Conservation (phyloP, 2,888 invertebrate species). For the Stegophylla sp. region DNA sequence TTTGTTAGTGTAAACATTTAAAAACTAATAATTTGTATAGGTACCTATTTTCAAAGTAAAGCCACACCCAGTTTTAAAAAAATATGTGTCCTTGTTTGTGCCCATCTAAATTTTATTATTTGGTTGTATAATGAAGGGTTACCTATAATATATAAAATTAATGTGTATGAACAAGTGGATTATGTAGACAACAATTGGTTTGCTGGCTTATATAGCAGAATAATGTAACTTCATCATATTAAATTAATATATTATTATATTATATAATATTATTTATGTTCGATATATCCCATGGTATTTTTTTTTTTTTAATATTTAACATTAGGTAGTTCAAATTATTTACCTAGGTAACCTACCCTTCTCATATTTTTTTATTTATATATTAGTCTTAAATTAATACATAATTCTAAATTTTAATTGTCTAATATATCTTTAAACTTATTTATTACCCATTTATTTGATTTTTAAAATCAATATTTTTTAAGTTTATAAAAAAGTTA, state of each 20-base stretch:
- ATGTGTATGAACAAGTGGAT: constrained; percentile 43
- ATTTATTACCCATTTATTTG: too few species aligned
- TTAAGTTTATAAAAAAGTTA: too few species aligned
- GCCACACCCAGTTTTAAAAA: constrained; percentile 49
- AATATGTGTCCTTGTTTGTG: not conserved
- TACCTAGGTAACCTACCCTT: too few species aligned
- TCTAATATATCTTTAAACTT: too few species aligned
- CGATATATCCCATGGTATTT: too few species aligned
- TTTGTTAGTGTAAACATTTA: not conserved
- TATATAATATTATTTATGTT: not conserved
- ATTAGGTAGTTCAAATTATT: too few species aligned
- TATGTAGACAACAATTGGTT: constrained; percentile 34
- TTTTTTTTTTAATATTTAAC: too few species aligned
- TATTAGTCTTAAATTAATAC: not conserved
- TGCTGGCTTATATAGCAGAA: not conserved
- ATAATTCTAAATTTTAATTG: not conserved
- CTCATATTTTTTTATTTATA: not conserved
- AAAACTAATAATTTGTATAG: not conserved
- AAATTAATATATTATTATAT: too few species aligned
- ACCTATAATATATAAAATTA: constrained; percentile 11
- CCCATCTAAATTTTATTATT: constrained; percentile 15
- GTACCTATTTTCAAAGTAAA: not conserved
- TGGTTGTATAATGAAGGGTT: constrained; percentile 14
- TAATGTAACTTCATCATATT: not conserved
- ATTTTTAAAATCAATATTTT: too few species aligned